These are phyloP conservation scores for Ceyx cyanopectus DNA, from an alignment of 2,113 vertebrate genomes.

Conservation along the genomic window DNA sequence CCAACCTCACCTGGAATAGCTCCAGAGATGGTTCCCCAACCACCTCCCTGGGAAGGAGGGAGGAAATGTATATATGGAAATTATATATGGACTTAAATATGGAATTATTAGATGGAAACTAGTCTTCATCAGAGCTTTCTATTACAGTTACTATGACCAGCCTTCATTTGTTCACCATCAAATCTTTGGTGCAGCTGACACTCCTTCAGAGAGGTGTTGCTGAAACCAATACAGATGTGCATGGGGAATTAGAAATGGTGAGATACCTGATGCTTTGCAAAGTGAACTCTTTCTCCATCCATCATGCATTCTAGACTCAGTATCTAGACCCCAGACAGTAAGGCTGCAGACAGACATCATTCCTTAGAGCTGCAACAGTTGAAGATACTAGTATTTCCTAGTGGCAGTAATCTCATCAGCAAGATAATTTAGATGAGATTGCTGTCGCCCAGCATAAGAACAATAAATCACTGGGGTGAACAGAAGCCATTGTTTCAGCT, in stretches of 20 bases:
- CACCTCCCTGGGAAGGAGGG: too few relatives aligned
- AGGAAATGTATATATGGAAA: too few relatives aligned
- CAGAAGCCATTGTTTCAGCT: background rate
- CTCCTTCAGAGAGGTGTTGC: slow-evolving; percentile 32
- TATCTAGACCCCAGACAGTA: background rate
- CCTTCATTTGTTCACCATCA: background rate
- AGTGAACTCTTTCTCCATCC: background rate
- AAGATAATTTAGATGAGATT: background rate
- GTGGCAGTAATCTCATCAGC: background rate
- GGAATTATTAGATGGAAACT: background rate
- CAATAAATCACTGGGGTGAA: background rate
- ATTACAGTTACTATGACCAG: background rate
- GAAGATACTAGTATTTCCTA: background rate
- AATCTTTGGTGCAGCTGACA: slow-evolving; percentile 39
- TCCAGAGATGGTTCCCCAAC: too few relatives aligned
- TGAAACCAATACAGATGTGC: background rate
- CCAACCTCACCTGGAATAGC: too few relatives aligned
- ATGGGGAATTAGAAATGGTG: slow-evolving; percentile 26
- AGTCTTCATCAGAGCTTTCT: background rate
- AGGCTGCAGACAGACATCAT: background rate
- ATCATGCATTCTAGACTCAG: background rate
- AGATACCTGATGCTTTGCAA: slow-evolving; percentile 28
- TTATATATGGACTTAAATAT: too few relatives aligned
- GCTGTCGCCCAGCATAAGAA: background rate
- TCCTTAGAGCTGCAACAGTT: slow-evolving; percentile 1